Base-by-base conservation (phyloP, 2,113 vertebrate genomes). In the Puntigrus tetrazona region DNA sequence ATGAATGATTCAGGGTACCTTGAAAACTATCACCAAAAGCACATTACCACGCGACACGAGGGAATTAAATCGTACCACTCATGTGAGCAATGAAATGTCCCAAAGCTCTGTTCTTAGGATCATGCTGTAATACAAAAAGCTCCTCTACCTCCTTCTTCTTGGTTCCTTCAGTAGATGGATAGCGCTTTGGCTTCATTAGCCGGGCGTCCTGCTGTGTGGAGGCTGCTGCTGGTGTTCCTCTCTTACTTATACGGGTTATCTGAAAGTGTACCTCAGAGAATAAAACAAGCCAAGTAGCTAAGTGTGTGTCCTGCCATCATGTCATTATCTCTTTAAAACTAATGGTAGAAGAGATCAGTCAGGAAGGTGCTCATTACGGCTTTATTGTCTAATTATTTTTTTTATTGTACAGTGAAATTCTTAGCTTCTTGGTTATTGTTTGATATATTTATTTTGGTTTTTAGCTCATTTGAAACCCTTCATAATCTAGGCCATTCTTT, bases 121-220 rank as follows among this genome's bases (percentile, higher is more conserved):
- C 61, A 14, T 34, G 20, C n/a, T 59, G 38, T 76, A 52, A 16
- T 69, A 69, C 38, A 76, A 36, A 55, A 65, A 67, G 43, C 8
- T 4, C n/a, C 2, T 45, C 14, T 13, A 67, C 29, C 29, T 78
- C 59, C 45, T 47, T 22, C 18, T 18, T 29, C 4, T 9, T 76
- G 52, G 59, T 83, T 83, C 63, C 72, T 65, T 47, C 69, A 4
- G 27, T 74, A 38, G 47, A 75, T 29, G 38, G 69, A 61, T 83
- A 83, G 75, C 61, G 55, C 70, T 61, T 52, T 25, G 50, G 70
- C 70, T 83, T 83, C 82, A 84, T 84, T 84, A 84, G 29, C 55
- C 18, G 0, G 65, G 27, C 1, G 31, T 76, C 82, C 72, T 76
- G 82, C 82, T 84, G 82, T 65, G 82, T 34, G 27, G 57, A 84